Percentiles rank a stretch among this genome's conserved stretches.
These are phyloP conservation scores for Saiga tatarica DNA, from an alignment of 2,113 vertebrate genomes.

Conservation along the genomic window DNA sequence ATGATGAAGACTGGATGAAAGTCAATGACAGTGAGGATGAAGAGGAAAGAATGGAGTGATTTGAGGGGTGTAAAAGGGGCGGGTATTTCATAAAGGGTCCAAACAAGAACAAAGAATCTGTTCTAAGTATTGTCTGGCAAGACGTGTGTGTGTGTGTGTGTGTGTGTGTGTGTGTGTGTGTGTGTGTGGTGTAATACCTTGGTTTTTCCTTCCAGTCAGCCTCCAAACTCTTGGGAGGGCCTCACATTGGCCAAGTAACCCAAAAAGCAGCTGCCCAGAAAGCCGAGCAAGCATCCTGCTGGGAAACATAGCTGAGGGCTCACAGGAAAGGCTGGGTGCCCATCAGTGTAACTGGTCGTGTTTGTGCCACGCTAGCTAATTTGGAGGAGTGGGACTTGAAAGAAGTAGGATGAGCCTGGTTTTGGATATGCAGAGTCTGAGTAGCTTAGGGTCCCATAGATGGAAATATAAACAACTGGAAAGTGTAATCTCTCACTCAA, in stretches of 20 bases:
- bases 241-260: background rate
- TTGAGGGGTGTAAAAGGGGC: background rate
- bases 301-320: background rate
- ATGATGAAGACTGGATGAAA: background rate
- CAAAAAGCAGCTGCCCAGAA: background rate
- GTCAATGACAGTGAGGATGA: background rate
- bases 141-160: background rate
- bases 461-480: background rate
- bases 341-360: background rate
- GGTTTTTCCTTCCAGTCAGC: background rate
- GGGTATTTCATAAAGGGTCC: background rate
- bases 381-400: background rate
- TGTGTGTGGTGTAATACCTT: background rate
- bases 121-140: background rate
- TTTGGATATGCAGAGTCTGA: background rate
- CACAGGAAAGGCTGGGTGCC: background rate
- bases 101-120: background rate
- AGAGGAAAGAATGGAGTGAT: background rate
- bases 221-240: background rate
- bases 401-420: background rate
- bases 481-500: background rate
- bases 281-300: background rate
- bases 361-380: background rate
- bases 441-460: background rate
- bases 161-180: background rate